phyloP scores from a whole-genome alignment of 2,888 invertebrate genomes.

The Scrobipalpa costella region DNA sequence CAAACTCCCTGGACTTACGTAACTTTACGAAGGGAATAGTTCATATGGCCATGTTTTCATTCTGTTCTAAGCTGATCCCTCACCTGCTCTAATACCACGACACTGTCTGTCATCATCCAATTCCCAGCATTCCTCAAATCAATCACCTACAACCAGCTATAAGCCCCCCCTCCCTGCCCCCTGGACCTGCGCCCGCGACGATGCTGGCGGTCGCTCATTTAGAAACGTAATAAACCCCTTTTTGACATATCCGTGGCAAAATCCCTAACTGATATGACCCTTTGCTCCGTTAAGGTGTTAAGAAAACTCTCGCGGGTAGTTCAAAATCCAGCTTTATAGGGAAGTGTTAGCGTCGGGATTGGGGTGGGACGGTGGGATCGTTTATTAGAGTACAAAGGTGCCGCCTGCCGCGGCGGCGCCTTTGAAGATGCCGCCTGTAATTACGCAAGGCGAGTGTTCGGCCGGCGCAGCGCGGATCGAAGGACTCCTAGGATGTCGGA shows the following conservation, averaged over 20 bases:
- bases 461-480: conserved; percentile 46
- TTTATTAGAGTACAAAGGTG: conserved; percentile 77
- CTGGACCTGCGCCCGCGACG: conserved; percentile 9
- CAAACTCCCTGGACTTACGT: no score
- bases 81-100: not conserved
- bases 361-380: conserved; percentile 44
- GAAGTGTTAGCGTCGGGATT: conserved; percentile 34
- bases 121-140: conserved; percentile 40
- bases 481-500: conserved; percentile 54
- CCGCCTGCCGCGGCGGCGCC: conserved; percentile 68
- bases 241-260: conserved; percentile 82
- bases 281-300: conserved; percentile 77
- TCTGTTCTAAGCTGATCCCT: not conserved
- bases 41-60: not conserved
- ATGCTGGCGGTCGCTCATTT: conserved; percentile 70
- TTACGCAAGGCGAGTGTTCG: conserved; percentile 65
- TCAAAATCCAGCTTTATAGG: conserved; percentile 32
- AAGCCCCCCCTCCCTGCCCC: conserved; percentile 40
- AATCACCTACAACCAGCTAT: conserved; percentile 40
- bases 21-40: no score
- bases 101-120: conserved; percentile 25
- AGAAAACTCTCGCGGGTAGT: conserved; percentile 48
- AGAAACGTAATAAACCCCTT: conserved; percentile 77
- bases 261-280: conserved; percentile 79
- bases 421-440: conserved; percentile 74